phyloP scores from a whole-genome alignment of 2,888 invertebrate genomes.

The Phorcus lineatus region DNA sequence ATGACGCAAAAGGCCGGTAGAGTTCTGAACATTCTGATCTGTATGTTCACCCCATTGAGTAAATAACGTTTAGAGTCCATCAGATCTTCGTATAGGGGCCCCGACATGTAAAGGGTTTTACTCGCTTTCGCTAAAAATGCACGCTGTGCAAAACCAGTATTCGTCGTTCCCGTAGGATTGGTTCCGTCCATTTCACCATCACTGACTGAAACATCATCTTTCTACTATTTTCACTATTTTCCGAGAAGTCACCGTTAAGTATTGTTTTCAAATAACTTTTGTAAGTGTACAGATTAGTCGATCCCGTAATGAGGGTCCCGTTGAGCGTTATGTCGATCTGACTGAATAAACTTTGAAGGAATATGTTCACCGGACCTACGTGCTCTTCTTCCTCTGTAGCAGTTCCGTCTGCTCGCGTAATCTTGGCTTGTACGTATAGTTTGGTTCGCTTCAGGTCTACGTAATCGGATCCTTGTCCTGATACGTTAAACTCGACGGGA shows the following conservation, averaged over 20 bases:
- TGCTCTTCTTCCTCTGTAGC: slow-evolving; percentile 3
- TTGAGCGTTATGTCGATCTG: slow-evolving; percentile 42
- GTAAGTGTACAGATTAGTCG: slow-evolving; percentile 41
- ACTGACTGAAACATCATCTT: neutral
- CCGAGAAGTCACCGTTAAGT: slow-evolving; percentile 7
- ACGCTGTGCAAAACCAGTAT: neutral
- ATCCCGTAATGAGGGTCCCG: slow-evolving; percentile 25
- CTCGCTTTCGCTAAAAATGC: neutral
- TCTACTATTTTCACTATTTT: neutral
- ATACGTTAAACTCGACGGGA: slow-evolving; percentile 37
- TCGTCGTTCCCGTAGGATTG: neutral
- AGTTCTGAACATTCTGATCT: slow-evolving; percentile 11
- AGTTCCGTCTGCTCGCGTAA: slow-evolving; percentile 31
- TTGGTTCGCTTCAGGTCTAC: slow-evolving; percentile 34
- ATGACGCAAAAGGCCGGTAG: slow-evolving; percentile 14
- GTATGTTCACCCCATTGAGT: slow-evolving; percentile 32
- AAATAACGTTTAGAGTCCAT: slow-evolving; percentile 23
- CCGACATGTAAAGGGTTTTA: slow-evolving; percentile 26
- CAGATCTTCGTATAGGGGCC: slow-evolving; percentile 17
- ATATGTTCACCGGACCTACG: slow-evolving; percentile 35
- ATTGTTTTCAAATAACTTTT: slow-evolving; percentile 35
- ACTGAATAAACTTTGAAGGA: slow-evolving; percentile 31
- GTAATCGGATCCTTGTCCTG: slow-evolving; percentile 37
- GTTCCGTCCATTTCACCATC: neutral
- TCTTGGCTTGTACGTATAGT: slow-evolving; percentile 37